Evolutionary conservation across 2,888 invertebrate genomes (phyloP), one percentile per base, ranked within the genome.

Genomic region (Diloba caeruleocephala): DNA sequence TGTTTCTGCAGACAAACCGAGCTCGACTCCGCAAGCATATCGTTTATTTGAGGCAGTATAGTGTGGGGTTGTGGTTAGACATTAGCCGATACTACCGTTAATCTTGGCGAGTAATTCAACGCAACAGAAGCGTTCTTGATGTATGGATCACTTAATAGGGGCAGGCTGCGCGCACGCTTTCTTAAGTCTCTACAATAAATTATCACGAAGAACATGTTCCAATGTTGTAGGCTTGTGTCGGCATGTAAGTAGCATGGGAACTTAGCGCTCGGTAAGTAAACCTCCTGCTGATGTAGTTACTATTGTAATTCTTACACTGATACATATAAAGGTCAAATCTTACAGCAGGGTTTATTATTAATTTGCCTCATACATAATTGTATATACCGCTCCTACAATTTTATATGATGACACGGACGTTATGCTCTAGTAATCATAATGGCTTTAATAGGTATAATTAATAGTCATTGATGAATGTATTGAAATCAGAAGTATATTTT

Each of bases 171-270:
- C 76, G 84, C 87, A 85, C 84, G 84, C 85, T 87, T 86, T 86
- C 86, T 77, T 82, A 78, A 82, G 81, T 84, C 81, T 85, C 82
- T 83, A 82, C 79, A 81, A 88, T 88, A 88, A 88, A 89, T 90
- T 90, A 89, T 90, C 87, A 90, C 89, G 86, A 88, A 86, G 84
- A 89, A 88, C 87, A 89, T 89, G 89, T 89, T 85, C 76, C 80
- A 79, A 82, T 84, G 82, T 80, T 84, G 83, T 78, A 83, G 82
- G 83, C 75, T 84, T 81, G 78, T 77, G 79, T 76, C 64, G 76
- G 76, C 71, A 67, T 79, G 78, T 80, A 78, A 81, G 81, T 83
- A 84, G 81, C 86, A 84, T 88, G 87, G 84, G 88, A 88, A 89
- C 81, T 68, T 42, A 72, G 70, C 60, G 59, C 58, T 37, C 67